Conservation (phyloP, 1,140 invertebrate species). For the Solenopsis invicta region DNA sequence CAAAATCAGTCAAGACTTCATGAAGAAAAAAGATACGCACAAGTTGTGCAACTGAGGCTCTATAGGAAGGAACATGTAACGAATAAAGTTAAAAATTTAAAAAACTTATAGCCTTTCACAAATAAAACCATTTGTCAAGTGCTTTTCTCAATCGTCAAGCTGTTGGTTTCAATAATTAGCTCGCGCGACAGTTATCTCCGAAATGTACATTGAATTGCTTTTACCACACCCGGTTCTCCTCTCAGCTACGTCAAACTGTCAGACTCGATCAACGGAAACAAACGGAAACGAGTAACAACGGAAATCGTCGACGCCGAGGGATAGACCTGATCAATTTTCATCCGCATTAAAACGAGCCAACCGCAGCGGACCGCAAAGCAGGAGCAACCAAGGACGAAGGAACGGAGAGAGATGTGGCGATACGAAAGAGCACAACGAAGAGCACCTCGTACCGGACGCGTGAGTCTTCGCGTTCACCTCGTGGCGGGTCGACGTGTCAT, state of each 20-base stretch:
- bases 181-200: not conserved
- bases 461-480: slow-evolving; percentile 72
- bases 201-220: slow-evolving; percentile 7
- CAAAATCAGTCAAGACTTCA: not conserved
- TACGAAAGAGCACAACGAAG: not conserved
- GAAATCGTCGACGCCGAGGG: too few relatives aligned
- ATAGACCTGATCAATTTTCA: slow-evolving; percentile 8
- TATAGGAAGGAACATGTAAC: not conserved
- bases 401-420: not conserved
- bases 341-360: slow-evolving; percentile 61
- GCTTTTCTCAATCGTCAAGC: not conserved
- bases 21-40: not conserved
- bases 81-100: not conserved
- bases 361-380: not conserved
- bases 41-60: not conserved
- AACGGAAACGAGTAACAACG: not conserved
- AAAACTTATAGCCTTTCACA: not conserved
- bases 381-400: not conserved
- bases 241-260: not conserved
- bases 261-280: not conserved
- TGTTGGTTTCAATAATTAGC: not conserved
- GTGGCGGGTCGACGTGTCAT: slow-evolving; percentile 77
- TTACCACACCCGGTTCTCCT: not conserved
- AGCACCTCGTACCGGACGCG: slow-evolving; percentile 64
- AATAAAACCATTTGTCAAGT: slow-evolving; percentile 4